Base-by-base conservation (phyloP, 1,140 invertebrate genomes). In the Propsilocerus akamusi region DNA sequence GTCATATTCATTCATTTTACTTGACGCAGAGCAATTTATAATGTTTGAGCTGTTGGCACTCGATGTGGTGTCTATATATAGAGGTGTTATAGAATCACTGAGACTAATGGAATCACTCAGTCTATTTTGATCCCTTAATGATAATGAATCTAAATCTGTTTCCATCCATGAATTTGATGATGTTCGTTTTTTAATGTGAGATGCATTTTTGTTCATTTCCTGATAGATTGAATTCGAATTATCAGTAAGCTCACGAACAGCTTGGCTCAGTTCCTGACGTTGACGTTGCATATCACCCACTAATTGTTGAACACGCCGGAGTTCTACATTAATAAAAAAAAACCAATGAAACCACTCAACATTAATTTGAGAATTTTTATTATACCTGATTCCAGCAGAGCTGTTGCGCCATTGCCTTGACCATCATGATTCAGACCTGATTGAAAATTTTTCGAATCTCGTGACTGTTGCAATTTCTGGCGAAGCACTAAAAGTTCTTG, bases 141-240 rank as follows among this genome's bases (percentile, higher is more conserved):
- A n/a, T n/a, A n/a, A n/a, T 0, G 81, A 79, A 61, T 93, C 89
- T 25, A 94, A 61, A 68, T 94, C 89, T 1, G 88, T 93, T 66
- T 93, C 88, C n/a, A 84, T 68, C 82, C 90, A 93, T 10, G 77
- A 74, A 23, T 68, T 69, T 48, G 69, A 52, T 56, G 65, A 51
- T 50, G 61, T 61, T 14, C 68, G 64, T 50, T 70, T 72, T 54
- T 71, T 72, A 2, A 61, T 53, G 17, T 57, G 57, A 23, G 68
- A 51, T 26, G 62, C 62, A 53, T 62, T 63, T 22, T 61, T 61
- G 11, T 61, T 61, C 47, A 65, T 65, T 47, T 65, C 61, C 51
- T 63, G 60, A 49, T 65, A 63, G 46, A 65, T 49, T 14, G 59
- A 56, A 46, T 57, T 79, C 2, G 81, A 79, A 59, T 82, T 77